These are phyloP conservation scores for Bujurquina vittata DNA, from an alignment of 2,113 vertebrate genomes.

Conservation along the genomic window DNA sequence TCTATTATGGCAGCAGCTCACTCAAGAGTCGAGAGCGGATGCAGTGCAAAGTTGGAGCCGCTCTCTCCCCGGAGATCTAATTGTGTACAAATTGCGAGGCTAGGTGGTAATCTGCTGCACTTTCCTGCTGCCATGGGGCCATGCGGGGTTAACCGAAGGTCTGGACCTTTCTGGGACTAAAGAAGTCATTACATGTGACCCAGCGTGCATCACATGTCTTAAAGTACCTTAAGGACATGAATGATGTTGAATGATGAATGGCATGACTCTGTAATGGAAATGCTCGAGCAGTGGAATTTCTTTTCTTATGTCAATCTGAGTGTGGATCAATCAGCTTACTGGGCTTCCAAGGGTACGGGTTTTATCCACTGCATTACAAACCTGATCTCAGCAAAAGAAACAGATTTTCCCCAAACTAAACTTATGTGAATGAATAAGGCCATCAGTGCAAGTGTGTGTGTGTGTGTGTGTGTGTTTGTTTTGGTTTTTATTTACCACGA, in stretches of 20 bases:
- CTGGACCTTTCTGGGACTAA: slow-evolving; percentile 34
- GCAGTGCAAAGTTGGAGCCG: slow-evolving; percentile 11
- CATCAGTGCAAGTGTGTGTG: neutral
- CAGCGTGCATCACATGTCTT: slow-evolving; percentile 28
- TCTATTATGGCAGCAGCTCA: slow-evolving; percentile 20
- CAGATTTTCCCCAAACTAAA: neutral
- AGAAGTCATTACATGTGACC: slow-evolving; percentile 35
- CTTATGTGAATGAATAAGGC: neutral
- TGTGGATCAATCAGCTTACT: slow-evolving; percentile 12
- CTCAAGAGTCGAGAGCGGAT: slow-evolving; percentile 27
- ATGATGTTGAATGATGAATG: slow-evolving; percentile 11
- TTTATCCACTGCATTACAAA: neutral
- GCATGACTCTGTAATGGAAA: neutral
- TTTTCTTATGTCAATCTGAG: neutral
- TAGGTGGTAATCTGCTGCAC: slow-evolving; percentile 33
- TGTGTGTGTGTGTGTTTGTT: too few species aligned
- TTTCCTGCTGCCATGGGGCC: slow-evolving; percentile 38
- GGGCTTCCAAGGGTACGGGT: neutral
- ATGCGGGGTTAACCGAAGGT: slow-evolving; percentile 48
- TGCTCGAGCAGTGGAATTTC: neutral
- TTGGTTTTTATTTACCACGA: neutral
- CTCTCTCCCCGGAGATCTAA: slow-evolving; percentile 53
- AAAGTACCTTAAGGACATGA: slow-evolving; percentile 12
- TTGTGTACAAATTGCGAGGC: slow-evolving; percentile 47
- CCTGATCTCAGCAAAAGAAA: neutral